Evolutionary conservation across 1,140 invertebrate species (phyloP), one percentile per base, ranked within the genome.

Genomic region (Philotrypesis tridentata): DNA sequence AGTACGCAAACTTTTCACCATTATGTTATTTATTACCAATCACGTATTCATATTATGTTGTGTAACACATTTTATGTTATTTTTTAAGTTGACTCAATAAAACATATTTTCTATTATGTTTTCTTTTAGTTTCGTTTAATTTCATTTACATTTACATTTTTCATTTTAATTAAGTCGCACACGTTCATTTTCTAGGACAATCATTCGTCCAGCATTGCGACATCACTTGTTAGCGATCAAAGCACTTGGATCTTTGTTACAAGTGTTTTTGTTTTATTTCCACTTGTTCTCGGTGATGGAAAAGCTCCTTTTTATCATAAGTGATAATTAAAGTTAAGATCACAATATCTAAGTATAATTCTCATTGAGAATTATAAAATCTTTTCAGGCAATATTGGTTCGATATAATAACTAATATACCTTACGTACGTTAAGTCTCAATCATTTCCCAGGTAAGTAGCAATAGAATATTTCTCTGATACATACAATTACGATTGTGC

Each of bases 71-170:
- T 82, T 73, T 80, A 73, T 67, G 23, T 68, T 82, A 29, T 60
- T 65, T 33, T 17, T 23, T 75, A 81, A 55, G 40, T 65, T 63
- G 4, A 75, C 40, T 23, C 23, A 82, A 82, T 82, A 82, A 82
- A 80, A 25, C 5, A 33, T 82, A 82, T 82, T 75, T 81, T 81
- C 37, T 75, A 81, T 75, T 74, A 81, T n/a, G n/a, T 81, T 68
- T 74, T 60, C 21, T 68, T 55, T 70, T 33, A 2, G 60, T 70
- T 71, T 23, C 31, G 2, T 72, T 63, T 63, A 71, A 33, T 71
- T 17, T 33, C 21, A 1, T 31, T 21, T 37, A 37, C 11, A 1
- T 37, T 31, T 70, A 37, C 8, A 70, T 70, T 37, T 11, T 11
- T 43, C 12, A 43, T 43, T 43, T 7, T 43, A 21, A 21, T 21